Base-by-base conservation (phyloP, 1,140 invertebrate genomes). In the Bactericera cockerelli region DNA sequence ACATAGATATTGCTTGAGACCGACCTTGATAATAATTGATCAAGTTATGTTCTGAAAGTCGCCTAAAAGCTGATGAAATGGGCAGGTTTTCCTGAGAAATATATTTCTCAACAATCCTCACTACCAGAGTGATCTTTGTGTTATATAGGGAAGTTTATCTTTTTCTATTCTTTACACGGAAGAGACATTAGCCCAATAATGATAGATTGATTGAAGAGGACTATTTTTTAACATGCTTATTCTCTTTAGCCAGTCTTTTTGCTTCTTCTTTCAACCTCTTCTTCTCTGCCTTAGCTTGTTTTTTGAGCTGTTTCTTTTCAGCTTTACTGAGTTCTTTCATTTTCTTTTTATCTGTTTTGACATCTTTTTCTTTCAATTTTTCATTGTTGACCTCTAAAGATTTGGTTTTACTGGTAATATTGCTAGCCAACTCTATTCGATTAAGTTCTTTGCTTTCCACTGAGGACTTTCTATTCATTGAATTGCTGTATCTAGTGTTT, bases 191-290 rank as follows among this genome's bases (percentile, higher is more conserved):
- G n/a, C n/a, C n/a, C n/a, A n/a, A n/a, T n/a, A n/a, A n/a, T n/a
- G n/a, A n/a, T n/a, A n/a, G n/a, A n/a, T n/a, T n/a, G n/a, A n/a
- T n/a, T n/a, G n/a, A n/a, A n/a, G n/a, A n/a, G n/a, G n/a, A n/a
- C n/a, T n/a, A n/a, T n/a, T n/a, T n/a, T n/a, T n/a, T n/a, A n/a
- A n/a, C n/a, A n/a, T 31, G 28, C 28, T 31, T 31, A 56, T 65
- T 64, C 21, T 62, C 63, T 61, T 68, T 68, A 10, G 59, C 64
- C 36, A 61, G 24, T 49, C 65, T 61, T 25, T 67, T 67, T 38
- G 63, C 63, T 28, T 66, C 64, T 61, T 62, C 57, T 62, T 63
- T 62, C 62, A 49, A 49, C n/a, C 42, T 49, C 22, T 65, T 63
- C 59, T 62, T 61, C 26, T 63, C 67, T 36, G 24, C 54, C 56